These are phyloP conservation scores for Platyscapa corneri DNA, from an alignment of 1,140 invertebrate genomes.

Conservation along the genomic window DNA sequence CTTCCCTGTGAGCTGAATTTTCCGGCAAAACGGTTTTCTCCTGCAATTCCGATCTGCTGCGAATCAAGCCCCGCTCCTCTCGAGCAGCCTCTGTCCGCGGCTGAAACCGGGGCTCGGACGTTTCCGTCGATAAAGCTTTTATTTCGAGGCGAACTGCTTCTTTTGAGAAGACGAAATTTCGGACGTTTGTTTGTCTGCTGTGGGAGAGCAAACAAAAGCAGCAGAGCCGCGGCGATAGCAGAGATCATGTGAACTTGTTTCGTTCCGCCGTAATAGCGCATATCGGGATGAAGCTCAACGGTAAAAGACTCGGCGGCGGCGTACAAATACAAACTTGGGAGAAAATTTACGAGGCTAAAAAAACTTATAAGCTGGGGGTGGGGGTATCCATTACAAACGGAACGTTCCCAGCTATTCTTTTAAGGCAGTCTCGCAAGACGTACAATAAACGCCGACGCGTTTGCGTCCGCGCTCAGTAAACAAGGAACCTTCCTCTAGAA, in stretches of 20 bases:
- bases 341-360: slow-evolving; percentile 34
- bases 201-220: not conserved
- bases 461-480: not conserved
- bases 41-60: too few relatives aligned
- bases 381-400: slow-evolving; percentile 30
- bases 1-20: not conserved
- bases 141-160: too few relatives aligned
- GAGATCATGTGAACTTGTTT: not conserved
- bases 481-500: not conserved
- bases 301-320: not conserved
- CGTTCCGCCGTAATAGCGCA: not conserved
- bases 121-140: too few relatives aligned
- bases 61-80: too few relatives aligned
- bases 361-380: not conserved
- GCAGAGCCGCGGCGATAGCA: not conserved
- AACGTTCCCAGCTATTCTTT: slow-evolving; percentile 1
- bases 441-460: slow-evolving; percentile 1
- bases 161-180: not conserved
- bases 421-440: not conserved
- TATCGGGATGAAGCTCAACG: not conserved
- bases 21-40: not conserved
- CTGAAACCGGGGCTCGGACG: too few relatives aligned
- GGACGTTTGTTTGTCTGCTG: not conserved
- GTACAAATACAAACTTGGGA: not conserved
- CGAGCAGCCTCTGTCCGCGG: too few relatives aligned